Conservation (phyloP, 2,797 vertebrate species). For the Neomorphus geoffroyi region DNA sequence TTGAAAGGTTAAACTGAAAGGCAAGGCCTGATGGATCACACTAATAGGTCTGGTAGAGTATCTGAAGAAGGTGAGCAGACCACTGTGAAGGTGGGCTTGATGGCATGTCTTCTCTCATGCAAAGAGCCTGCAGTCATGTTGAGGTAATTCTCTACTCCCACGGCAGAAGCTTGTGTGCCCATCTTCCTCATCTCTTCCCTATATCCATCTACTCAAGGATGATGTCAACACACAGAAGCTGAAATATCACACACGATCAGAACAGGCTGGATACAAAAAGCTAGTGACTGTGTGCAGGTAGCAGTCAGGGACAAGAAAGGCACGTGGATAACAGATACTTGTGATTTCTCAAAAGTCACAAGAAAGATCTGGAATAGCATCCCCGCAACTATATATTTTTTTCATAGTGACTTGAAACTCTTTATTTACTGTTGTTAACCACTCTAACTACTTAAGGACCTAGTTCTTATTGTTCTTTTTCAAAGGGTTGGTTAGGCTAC, state of each 20-base stretch:
- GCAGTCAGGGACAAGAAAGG: background rate
- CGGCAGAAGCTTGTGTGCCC: accelerated
- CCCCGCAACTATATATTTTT: background rate
- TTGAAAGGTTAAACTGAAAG: background rate
- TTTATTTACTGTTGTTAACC: background rate
- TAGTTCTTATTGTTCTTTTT: background rate
- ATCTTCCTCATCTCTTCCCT: background rate
- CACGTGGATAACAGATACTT: background rate
- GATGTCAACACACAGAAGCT: background rate
- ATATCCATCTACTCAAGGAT: background rate
- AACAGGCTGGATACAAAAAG: background rate
- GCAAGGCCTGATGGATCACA: background rate
- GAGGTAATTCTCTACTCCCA: background rate
- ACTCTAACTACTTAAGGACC: background rate
- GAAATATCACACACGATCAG: background rate
- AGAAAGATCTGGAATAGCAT: background rate
- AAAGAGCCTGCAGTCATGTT: background rate
- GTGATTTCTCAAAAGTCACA: background rate
- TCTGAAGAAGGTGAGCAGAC: background rate
- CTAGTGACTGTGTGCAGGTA: background rate
- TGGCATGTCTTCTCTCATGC: accelerated
- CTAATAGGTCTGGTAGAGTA: background rate
- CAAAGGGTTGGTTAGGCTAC: background rate
- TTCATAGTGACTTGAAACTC: background rate
- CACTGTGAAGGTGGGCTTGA: background rate